phyloP scores from a whole-genome alignment of 2,888 invertebrate genomes.

The Caenorhabditis zanzibari region DNA sequence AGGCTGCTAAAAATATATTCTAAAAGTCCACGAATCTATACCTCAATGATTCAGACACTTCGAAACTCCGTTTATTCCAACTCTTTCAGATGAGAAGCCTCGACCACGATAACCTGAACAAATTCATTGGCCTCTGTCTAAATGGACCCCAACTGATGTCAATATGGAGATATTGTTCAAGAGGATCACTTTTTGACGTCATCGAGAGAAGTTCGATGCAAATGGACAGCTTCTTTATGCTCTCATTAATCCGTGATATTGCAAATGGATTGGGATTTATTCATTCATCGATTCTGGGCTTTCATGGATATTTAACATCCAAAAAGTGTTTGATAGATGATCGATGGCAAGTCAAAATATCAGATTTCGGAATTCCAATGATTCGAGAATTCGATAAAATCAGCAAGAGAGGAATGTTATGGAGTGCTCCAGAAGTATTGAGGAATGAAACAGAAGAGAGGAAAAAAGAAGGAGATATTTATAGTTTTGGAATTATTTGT shows the following conservation, averaged over 20 bases:
- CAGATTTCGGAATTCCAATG: conserved; percentile 49
- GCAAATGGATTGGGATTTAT: conserved; percentile 53
- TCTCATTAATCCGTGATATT: conserved; percentile 78
- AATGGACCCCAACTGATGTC: conserved; percentile 76
- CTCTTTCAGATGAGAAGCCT: conserved; percentile 71
- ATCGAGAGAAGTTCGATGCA: conserved; percentile 64
- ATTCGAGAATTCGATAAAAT: conserved; percentile 28
- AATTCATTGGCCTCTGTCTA: conserved; percentile 78
- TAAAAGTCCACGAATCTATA: too few species aligned
- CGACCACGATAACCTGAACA: conserved; percentile 79
- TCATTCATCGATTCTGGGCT: conserved; percentile 49
- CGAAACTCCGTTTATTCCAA: too few species aligned
- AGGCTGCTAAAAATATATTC: too few species aligned
- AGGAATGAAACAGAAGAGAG: conserved; percentile 53
- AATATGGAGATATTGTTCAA: conserved; percentile 78
- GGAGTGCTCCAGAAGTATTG: conserved; percentile 76
- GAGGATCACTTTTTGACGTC: conserved; percentile 71
- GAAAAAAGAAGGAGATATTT: conserved; percentile 69
- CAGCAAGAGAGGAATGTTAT: conserved; percentile 69
- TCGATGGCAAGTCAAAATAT: conserved; percentile 75
- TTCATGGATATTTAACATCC: conserved; percentile 62
- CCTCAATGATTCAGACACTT: too few species aligned
- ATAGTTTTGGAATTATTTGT: conserved; percentile 75
- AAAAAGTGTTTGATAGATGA: conserved; percentile 72
- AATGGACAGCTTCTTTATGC: conserved; percentile 81